These are phyloP conservation scores for Lycia hirtaria DNA, from an alignment of 2,888 invertebrate species.

Conservation along the genomic window DNA sequence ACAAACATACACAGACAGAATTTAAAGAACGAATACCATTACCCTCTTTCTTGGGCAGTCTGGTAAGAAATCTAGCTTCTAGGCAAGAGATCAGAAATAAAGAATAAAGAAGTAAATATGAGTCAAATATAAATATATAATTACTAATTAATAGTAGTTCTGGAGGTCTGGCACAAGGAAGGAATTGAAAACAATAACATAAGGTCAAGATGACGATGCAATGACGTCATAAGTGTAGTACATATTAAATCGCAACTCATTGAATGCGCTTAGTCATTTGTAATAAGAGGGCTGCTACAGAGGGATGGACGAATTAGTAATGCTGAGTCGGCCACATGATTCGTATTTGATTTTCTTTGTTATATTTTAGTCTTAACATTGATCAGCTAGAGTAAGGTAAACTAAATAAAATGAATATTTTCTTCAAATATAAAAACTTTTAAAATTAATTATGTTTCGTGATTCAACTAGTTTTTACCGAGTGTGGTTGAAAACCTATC, in stretches of 20 bases:
- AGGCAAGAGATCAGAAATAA: too few relatives aligned
- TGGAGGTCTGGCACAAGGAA: too few relatives aligned
- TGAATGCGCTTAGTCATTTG: conserved; percentile 33
- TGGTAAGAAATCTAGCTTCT: too few relatives aligned
- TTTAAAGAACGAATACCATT: too few relatives aligned
- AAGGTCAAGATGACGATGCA: conserved; percentile 8
- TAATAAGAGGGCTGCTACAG: conserved; percentile 30
- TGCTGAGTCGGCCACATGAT: conserved; percentile 11
- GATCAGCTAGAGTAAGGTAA: neutral
- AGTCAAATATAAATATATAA: too few relatives aligned
- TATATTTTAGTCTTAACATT: neutral
- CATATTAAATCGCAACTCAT: conserved; percentile 24
- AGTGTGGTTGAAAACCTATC: neutral
- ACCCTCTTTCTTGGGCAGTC: too few relatives aligned
- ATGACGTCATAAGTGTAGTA: neutral
- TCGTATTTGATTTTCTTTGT: conserved; percentile 3
- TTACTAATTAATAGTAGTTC: too few relatives aligned
- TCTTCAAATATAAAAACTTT: neutral
- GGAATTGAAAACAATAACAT: neutral
- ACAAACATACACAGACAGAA: too few relatives aligned
- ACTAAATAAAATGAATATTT: neutral
- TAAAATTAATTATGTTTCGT: neutral
- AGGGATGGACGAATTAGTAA: conserved; percentile 11
- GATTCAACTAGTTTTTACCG: neutral
- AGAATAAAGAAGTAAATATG: too few relatives aligned